These are phyloP conservation scores for Marcusenius ussheri DNA, from an alignment of 2,113 vertebrate species.

Conservation along the genomic window DNA sequence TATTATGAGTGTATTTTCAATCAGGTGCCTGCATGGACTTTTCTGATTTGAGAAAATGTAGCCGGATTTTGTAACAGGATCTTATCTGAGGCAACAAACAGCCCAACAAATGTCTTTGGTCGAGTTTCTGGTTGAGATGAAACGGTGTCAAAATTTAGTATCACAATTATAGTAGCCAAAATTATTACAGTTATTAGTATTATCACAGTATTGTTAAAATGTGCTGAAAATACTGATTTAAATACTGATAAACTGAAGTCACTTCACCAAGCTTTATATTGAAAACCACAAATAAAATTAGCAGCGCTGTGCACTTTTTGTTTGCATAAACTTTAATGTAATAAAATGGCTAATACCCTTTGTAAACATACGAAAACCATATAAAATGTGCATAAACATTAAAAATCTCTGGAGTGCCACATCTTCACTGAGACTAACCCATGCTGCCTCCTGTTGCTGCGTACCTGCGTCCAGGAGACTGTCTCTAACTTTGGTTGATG, in stretches of 20 bases:
- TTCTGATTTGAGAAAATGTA: neutral
- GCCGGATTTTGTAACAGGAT: neutral
- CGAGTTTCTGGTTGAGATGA: neutral
- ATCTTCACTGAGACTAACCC: neutral
- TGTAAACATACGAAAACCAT: no score
- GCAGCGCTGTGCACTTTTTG: no score
- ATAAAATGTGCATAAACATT: neutral
- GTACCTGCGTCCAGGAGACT: neutral
- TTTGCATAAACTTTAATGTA: no score
- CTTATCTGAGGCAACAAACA: neutral
- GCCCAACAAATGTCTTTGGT: neutral
- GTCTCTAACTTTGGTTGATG: neutral
- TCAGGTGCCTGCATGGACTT: neutral
- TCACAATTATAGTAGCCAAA: neutral
- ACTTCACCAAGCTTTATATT: neutral
- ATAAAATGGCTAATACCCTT: no score
- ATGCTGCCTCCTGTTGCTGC: neutral
- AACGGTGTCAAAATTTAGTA: neutral
- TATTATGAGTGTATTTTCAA: neutral
- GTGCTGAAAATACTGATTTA: neutral
- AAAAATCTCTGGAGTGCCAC: neutral
- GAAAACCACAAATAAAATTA: neutral
- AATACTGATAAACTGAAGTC: neutral
- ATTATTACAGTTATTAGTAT: neutral
- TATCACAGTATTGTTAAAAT: neutral